Percentiles rank a stretch among this genome's conserved stretches.
Evolutionary conservation across 2,888 invertebrate species (phyloP).

Genomic region (Drosophila incognita): DNA sequence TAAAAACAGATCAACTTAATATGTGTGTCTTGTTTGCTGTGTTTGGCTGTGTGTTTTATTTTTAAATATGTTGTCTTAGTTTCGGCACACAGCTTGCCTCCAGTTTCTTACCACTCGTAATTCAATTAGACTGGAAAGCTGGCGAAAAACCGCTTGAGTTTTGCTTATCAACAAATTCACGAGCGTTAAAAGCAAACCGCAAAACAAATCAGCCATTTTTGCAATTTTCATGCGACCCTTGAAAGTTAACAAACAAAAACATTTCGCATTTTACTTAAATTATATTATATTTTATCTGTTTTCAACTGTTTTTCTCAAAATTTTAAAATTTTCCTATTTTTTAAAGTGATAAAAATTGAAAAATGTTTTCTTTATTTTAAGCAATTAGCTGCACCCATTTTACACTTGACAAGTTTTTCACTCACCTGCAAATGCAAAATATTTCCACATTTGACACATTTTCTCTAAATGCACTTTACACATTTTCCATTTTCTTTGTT

Average conservation of each 20-base stretch:
- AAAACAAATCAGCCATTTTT: neutral
- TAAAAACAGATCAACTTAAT: constrained; percentile 21
- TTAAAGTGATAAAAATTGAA: neutral
- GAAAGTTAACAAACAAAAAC: neutral
- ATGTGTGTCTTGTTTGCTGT: constrained; percentile 17
- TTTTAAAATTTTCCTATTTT: no score
- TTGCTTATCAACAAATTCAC: constrained; percentile 21
- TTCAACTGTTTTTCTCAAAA: neutral
- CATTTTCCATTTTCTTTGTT: constrained; percentile 20
- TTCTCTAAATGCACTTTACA: constrained; percentile 57
- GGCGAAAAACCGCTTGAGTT: constrained; percentile 28
- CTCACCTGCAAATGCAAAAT: constrained; percentile 43
- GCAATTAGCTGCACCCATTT: constrained; percentile 31
- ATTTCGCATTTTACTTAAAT: neutral
- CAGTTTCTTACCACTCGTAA: constrained; percentile 21
- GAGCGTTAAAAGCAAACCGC: constrained; percentile 18
- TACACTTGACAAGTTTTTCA: constrained; percentile 31
- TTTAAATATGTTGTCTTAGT: constrained; percentile 23
- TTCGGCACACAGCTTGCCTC: constrained; percentile 28
- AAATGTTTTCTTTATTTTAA: constrained; percentile 6
- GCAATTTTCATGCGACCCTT: neutral
- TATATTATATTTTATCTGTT: neutral
- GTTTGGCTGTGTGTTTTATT: constrained; percentile 13
- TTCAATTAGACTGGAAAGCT: constrained; percentile 44
- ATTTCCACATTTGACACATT: constrained; percentile 65